These are phyloP conservation scores for Caenorhabditis tropicalis DNA, from an alignment of 1,140 invertebrate species.

Conservation along the genomic window DNA sequence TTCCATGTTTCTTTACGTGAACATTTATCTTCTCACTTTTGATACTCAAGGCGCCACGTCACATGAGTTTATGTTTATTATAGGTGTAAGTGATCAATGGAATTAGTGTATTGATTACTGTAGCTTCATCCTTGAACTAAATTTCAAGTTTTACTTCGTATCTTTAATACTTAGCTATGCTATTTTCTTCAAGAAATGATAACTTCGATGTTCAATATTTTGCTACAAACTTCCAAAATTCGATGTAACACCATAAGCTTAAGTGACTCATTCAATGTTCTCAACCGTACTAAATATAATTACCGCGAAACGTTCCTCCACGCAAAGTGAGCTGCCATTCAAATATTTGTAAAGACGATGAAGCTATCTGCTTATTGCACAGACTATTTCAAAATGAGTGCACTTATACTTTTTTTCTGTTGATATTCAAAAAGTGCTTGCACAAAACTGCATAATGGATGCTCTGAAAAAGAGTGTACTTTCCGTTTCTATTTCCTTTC, in stretches of 20 bases:
- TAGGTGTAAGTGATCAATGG: no score
- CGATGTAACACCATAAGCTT: no score
- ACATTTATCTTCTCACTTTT: conserved; percentile 1
- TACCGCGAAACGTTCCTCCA: background rate
- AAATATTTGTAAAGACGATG: conserved; percentile 15
- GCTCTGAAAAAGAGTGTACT: background rate
- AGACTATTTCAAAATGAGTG: background rate
- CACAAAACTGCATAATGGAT: background rate
- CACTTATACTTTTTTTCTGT: background rate
- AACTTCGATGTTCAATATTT: no score
- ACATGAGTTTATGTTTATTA: background rate
- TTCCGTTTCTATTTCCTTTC: background rate
- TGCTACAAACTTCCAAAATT: no score
- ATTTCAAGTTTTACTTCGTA: no score
- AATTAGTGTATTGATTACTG: no score
- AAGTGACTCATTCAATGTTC: no score
- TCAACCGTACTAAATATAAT: no score
- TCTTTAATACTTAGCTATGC: no score
- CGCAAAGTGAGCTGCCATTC: background rate
- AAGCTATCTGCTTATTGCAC: background rate
- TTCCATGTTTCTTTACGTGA: background rate
- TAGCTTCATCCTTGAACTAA: no score
- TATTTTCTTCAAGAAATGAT: no score
- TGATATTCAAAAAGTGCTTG: background rate
- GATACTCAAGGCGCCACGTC: background rate